Evolutionary conservation across 2,797 vertebrate species (phyloP), one percentile per base, ranked within the genome.

Genomic region (Oreortyx pictus): DNA sequence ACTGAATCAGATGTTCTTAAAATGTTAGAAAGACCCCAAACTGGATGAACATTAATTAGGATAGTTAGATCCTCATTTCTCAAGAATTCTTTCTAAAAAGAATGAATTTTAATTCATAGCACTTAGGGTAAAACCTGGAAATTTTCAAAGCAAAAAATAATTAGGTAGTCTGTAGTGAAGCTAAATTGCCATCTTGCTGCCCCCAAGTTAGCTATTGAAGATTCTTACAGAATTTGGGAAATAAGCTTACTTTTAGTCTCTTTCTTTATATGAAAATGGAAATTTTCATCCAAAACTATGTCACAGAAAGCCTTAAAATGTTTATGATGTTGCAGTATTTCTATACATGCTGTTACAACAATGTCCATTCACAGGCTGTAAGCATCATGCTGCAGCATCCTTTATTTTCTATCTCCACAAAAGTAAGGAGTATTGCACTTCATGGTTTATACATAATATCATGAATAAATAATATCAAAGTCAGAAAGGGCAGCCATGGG

Each of bases 61-160:
- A 37, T 23, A 67, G 20, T 5, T 33, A 70, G 7, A 73, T 41
- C 33, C 73, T n/a, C 20, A 61, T 81, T 60, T 81, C 23, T 68
- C 8, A 60, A 18, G 9, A 78, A 73, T 73, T 3, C 2, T 80
- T 67, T 70, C 47, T 73, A 31, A 67, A 62, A 62, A 68, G 49
- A 82, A 43, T 35, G 19, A n/a, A 52, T 12, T 78, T 61, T 14
- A 65, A 75, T 65, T 16, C 31, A 60, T 41, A 47, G 19, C 9
- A 78, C 5, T 66, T 54, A 41, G 29, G 78, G 56, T 49, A 86
- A 83, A 86, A 78, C 54, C 46, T 83, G 49, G 33, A 90, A 67
- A 44, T 14, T 90, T 89, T 49, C 35, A 87, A 86, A 87, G 37
- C 27, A 84, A 62, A 66, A 37, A 22, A 4, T 31, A 44, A 79